These are phyloP conservation scores for Gibbula magus DNA, from an alignment of 2,888 invertebrate species.

Conservation along the genomic window DNA sequence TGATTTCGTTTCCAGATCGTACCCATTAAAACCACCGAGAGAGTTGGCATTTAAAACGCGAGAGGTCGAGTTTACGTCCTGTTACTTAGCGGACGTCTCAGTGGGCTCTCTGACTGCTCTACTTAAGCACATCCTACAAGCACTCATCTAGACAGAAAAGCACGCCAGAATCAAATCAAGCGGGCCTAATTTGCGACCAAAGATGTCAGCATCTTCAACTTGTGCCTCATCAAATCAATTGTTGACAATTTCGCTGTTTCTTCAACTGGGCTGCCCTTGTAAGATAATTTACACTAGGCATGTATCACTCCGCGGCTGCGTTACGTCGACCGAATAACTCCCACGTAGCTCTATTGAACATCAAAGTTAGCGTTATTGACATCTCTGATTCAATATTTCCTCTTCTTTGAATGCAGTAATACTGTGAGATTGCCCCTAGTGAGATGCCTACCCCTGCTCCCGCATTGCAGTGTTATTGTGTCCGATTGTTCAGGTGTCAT, in stretches of 20 bases:
- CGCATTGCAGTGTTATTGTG: too few relatives aligned
- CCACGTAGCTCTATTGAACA: background rate
- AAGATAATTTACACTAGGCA: background rate
- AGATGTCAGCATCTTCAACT: background rate
- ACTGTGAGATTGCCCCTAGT: too few relatives aligned
- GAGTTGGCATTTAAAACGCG: background rate
- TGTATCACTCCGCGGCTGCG: slow-evolving; percentile 1
- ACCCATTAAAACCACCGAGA: background rate
- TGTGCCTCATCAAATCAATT: slow-evolving; percentile 8
- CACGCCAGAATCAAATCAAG: slow-evolving; percentile 5
- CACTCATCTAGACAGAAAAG: background rate
- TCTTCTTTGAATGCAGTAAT: too few relatives aligned
- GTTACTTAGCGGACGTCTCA: background rate
- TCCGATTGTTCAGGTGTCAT: too few relatives aligned
- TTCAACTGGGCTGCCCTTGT: background rate
- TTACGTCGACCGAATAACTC: background rate
- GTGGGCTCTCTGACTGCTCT: background rate
- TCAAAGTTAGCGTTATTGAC: too few relatives aligned
- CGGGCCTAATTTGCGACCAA: slow-evolving; percentile 1
- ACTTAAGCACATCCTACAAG: background rate
- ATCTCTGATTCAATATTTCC: too few relatives aligned
- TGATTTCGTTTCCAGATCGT: background rate
- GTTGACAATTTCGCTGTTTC: slow-evolving; percentile 13
- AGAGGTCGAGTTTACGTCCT: background rate
- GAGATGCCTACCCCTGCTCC: too few relatives aligned